These are phyloP conservation scores for Fregetta grallaria DNA, from an alignment of 2,113 vertebrate genomes.

Conservation along the genomic window DNA sequence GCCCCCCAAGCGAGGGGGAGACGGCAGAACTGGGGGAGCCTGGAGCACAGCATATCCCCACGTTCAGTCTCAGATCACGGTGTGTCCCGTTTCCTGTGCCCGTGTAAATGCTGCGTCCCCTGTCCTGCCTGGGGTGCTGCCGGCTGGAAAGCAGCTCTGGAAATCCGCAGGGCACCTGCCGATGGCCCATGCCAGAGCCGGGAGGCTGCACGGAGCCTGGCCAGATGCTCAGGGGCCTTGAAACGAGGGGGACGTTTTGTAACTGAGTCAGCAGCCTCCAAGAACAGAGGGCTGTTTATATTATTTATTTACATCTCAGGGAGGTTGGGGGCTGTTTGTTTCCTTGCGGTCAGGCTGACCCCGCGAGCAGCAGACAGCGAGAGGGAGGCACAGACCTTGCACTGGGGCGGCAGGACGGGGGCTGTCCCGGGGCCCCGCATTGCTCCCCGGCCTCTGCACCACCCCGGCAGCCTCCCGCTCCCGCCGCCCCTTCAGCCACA, in stretches of 20 bases:
- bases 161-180: fast-evolving
- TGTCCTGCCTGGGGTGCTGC: not conserved
- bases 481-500: not conserved
- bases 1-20: fast-evolving
- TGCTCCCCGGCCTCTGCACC: not conserved
- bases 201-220: not conserved
- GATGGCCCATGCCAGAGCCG: fast-evolving
- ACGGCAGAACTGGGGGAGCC: fast-evolving
- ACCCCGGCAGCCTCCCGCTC: not conserved
- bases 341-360: not conserved
- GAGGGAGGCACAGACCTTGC: not conserved
- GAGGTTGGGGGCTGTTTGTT: not conserved
- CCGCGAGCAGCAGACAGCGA: not conserved
- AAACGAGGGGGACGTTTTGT: not conserved
- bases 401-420: fast-evolving
- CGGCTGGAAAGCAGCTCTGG: not conserved
- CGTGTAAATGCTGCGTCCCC: fast-evolving
- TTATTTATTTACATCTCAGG: not conserved
- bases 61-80: fast-evolving
- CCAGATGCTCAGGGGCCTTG: not conserved
- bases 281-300: not conserved
- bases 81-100: fast-evolving
- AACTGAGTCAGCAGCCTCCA: not conserved
- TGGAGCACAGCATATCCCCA: not conserved
- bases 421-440: not conserved